These are phyloP conservation scores for Sebastes reedi DNA, from an alignment of 2,797 vertebrate genomes.

Conservation along the genomic window DNA sequence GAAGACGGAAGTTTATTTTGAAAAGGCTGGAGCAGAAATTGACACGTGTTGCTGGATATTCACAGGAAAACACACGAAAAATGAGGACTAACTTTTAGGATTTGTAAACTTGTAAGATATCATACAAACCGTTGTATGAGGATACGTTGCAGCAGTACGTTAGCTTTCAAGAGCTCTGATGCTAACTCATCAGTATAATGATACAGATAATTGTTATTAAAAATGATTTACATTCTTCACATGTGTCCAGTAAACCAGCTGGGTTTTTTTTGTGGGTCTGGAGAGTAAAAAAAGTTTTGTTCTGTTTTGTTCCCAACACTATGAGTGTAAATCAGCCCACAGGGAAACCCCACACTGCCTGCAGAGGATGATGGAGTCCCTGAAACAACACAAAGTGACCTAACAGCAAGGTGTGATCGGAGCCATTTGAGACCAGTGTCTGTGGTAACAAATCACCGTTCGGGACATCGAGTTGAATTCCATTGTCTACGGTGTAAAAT, in stretches of 20 bases:
- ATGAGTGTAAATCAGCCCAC: neutral
- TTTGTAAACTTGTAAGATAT: too few relatives aligned
- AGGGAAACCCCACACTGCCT: neutral
- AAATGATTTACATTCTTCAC: neutral
- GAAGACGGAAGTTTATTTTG: too few relatives aligned
- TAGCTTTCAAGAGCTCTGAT: too few relatives aligned
- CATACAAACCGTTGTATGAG: too few relatives aligned
- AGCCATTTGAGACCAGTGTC: constrained; percentile 26
- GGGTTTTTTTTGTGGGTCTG: neutral
- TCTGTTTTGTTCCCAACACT: neutral
- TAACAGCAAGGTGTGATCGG: constrained; percentile 31
- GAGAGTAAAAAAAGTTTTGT: neutral
- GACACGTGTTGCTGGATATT: too few relatives aligned
- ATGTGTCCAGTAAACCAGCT: accelerated
- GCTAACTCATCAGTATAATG: too few relatives aligned
- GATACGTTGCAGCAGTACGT: too few relatives aligned
- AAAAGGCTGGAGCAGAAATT: too few relatives aligned
- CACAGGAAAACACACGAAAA: too few relatives aligned
- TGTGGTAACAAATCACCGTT: constrained; percentile 45
- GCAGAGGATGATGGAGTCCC: constrained; percentile 31
- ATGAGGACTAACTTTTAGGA: too few relatives aligned
- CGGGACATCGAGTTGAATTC: constrained; percentile 36
- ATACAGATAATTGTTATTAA: neutral
- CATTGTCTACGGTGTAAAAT: constrained; percentile 17
- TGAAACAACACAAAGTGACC: constrained; percentile 37